Evolutionary conservation across 2,113 vertebrate species (phyloP), one percentile per base, ranked within the genome.

Genomic region (Hipposideros armiger): DNA sequence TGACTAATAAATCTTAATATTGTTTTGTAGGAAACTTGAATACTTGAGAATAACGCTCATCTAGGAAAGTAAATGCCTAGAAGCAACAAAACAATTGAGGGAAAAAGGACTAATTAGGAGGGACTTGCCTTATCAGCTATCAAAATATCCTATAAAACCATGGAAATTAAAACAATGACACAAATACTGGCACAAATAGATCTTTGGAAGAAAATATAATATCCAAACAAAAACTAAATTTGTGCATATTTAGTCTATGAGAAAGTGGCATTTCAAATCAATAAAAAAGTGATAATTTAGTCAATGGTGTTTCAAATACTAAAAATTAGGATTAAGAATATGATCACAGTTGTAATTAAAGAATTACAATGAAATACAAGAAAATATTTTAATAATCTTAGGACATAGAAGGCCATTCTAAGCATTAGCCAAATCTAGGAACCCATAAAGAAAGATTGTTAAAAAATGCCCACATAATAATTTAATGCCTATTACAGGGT

Each of bases 241-340:
- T 87, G 60, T 77, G 50, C 42, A 45, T 87, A 64, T 78, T 42
- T 74, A 26, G 42, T 73, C 20, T 50, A 67, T 24, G 9, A 84
- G 13, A 69, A 5, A 82, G 19, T 90, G 78, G 58, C n/a, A 84
- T 64, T 62, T 77, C n/a, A 88, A 88, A 42, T 64, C 84, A 93
- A 6, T 36, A 45, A 66, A 87, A 15, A 92, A 64, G 22, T 80
- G 54, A 56, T 36, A 74, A 88, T 88, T 81, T 93, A 90, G 32
- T 64, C 85, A 93, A 62, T 70, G 40, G n/a, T 83, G 19, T 80
- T 78, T 89, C 78, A 93, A 84, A 78, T 89, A 70, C 16, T 69
- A 62, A 93, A 93, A 93, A 86, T 80, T 54, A 64, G 72, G 19
- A 72, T 54, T 84, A 77, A 89, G 64, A 66, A 36, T 78, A 78